These are phyloP conservation scores for Chondrilla cf. caribensis DNA, from an alignment of 37 sponge, comb jelly and placozoan genomes.

Conservation along the genomic window DNA sequence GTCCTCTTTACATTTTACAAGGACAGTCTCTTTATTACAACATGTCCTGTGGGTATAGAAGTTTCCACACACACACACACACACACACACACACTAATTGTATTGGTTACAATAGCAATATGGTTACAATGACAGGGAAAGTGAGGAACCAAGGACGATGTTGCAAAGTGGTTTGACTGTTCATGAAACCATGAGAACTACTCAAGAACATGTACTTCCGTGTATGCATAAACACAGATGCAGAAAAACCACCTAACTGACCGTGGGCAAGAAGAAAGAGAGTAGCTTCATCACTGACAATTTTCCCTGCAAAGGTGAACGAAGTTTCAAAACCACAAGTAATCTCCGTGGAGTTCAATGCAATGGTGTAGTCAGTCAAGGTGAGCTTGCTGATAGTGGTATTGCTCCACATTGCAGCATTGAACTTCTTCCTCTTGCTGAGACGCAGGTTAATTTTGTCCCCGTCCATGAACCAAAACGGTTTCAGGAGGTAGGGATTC, in stretches of 20 bases:
- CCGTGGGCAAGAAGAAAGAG: background rate
- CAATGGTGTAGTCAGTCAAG: background rate
- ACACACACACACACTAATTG: background rate
- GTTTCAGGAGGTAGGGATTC: constrained; percentile 2
- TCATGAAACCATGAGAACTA: background rate
- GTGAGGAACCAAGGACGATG: too few species aligned
- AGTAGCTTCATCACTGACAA: background rate
- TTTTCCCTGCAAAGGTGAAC: background rate
- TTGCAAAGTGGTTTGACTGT: too few species aligned
- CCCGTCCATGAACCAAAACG: constrained; percentile 2
- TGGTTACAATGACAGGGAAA: too few species aligned
- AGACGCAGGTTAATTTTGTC: background rate
- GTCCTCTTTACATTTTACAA: too few species aligned
- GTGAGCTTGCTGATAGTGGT: background rate
- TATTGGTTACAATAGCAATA: background rate
- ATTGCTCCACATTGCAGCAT: background rate
- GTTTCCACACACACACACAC: too few species aligned
- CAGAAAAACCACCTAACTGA: background rate
- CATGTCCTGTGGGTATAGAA: too few species aligned
- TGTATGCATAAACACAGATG: background rate
- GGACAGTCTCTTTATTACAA: too few species aligned
- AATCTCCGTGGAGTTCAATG: background rate
- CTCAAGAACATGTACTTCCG: background rate
- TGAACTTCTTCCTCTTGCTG: background rate
- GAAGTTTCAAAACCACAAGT: constrained; percentile 8